Evolutionary conservation across 2,113 vertebrate species (phyloP), one percentile per base, ranked within the genome.

Genomic region (Dolichotis patagonum): DNA sequence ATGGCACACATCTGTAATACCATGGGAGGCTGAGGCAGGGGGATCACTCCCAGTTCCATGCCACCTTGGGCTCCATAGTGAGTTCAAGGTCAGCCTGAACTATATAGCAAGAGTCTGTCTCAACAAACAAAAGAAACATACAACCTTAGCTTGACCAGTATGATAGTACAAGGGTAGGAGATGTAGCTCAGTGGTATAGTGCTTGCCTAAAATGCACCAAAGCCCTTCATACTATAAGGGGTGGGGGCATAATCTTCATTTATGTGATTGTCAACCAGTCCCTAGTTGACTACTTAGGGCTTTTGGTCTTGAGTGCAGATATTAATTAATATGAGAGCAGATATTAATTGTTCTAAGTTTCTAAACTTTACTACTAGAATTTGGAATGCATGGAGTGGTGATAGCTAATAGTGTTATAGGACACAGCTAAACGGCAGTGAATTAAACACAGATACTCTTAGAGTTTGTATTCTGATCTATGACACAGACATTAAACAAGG

Each of bases 311-410:
- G 30, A 89, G 19, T 86, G 8, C 7, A 58, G 77, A 93, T 63
- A 14, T 82, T 94, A 94, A 88, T 43, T 78, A n/a, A n/a, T 86
- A 26, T 95, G 85, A 32, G 52, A 30, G 26, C 7, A 58, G 77
- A 93, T 63, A 14, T 82, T 94, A 94, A 88, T 43, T 78, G 28
- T 96, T 96, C 20, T 90, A 20, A 20, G 52, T 94, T 92, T 92
- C 63, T 92, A 56, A 96, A 13, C 58, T 92, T 93, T 84, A 67
- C 49, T 95, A 43, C 78, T 86, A 90, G 77, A 95, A 85, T 88
- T 67, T 88, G 60, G 67, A 58, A 95, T 56, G 28, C 54, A 8
- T 81, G 95, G 60, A 43, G 85, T 92, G 49, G 78, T 67, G 69
- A 14, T 81, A 81, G n/a, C 43, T 92, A 69, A 82, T 62, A 78